phyloP scores from a whole-genome alignment of 2,797 vertebrate species.

The Sphaeramia orbicularis region DNA sequence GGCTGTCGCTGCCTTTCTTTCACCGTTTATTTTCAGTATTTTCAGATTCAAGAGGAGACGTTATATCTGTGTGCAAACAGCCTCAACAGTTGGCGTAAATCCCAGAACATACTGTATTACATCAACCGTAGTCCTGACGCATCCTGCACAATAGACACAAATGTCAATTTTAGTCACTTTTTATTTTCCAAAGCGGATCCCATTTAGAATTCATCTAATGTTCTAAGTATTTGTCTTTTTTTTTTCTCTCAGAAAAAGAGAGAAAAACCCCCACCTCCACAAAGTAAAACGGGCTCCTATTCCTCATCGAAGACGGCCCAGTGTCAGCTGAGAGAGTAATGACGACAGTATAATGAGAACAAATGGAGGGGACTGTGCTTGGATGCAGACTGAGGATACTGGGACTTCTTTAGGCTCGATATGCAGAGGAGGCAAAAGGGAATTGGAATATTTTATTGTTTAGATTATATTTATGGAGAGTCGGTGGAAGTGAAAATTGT shows the following conservation, averaged over 20 bases:
- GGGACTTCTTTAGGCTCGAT: slow-evolving; percentile 27
- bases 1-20: no score
- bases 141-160: slow-evolving; percentile 5
- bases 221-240: slow-evolving; percentile 6
- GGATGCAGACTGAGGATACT: slow-evolving; percentile 20
- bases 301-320: slow-evolving; percentile 12
- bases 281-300: slow-evolving; percentile 14
- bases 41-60: slow-evolving; percentile 7
- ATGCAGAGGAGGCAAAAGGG: slow-evolving; percentile 18
- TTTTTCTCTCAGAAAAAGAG: slow-evolving; percentile 7
- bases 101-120: slow-evolving; percentile 1
- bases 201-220: neutral
- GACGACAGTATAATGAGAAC: slow-evolving; percentile 29
- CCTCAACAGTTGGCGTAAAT: slow-evolving; percentile 6
- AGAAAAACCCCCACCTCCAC: neutral
- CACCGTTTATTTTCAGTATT: neutral
- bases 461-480: slow-evolving; percentile 25
- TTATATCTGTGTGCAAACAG: neutral
- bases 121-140: slow-evolving; percentile 1
- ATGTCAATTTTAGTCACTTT: slow-evolving; percentile 2
- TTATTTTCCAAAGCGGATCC: slow-evolving; percentile 7
- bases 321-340: slow-evolving; percentile 45
- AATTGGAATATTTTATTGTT: slow-evolving; percentile 38
- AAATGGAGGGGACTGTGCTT: slow-evolving; percentile 26
- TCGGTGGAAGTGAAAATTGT: slow-evolving; percentile 37